Conservation (phyloP, 2,888 invertebrate genomes). For the Branchinecta sandiegonensis region DNA sequence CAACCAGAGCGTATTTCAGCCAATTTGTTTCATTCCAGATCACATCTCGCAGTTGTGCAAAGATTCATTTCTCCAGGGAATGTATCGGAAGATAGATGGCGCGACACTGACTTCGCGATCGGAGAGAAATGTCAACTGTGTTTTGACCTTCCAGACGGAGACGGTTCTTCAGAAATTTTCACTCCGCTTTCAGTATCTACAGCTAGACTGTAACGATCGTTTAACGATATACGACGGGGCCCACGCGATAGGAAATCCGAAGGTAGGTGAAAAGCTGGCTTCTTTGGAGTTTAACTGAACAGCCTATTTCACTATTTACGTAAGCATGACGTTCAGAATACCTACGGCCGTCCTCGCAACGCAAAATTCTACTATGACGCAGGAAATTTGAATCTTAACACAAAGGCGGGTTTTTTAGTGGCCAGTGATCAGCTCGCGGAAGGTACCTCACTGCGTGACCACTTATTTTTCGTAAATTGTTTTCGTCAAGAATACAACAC, state of each 20-base stretch:
- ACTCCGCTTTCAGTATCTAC: constrained; percentile 79
- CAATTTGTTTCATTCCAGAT: constrained; percentile 45
- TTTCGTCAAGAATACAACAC: no score
- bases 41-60: constrained; percentile 79
- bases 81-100: constrained; percentile 80
- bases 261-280: constrained; percentile 42
- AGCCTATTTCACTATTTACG: no score
- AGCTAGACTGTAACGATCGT: constrained; percentile 86
- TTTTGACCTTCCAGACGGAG: constrained; percentile 86
- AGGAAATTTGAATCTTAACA: no score
- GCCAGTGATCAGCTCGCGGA: no score
- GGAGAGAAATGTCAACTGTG: constrained; percentile 77
- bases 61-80: constrained; percentile 70
- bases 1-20: not conserved
- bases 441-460: no score
- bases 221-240: constrained; percentile 84
- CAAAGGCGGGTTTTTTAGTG: no score
- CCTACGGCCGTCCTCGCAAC: no score
- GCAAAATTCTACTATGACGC: no score
- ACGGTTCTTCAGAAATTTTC: constrained; percentile 85
- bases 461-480: no score
- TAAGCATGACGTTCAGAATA: no score
- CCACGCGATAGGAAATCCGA: constrained; percentile 69
- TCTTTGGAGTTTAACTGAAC: no score
- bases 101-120: constrained; percentile 78